Evolutionary conservation across 2,797 vertebrate species (phyloP), one percentile per base, ranked within the genome.

Genomic region (Rhinatrema bivittatum): DNA sequence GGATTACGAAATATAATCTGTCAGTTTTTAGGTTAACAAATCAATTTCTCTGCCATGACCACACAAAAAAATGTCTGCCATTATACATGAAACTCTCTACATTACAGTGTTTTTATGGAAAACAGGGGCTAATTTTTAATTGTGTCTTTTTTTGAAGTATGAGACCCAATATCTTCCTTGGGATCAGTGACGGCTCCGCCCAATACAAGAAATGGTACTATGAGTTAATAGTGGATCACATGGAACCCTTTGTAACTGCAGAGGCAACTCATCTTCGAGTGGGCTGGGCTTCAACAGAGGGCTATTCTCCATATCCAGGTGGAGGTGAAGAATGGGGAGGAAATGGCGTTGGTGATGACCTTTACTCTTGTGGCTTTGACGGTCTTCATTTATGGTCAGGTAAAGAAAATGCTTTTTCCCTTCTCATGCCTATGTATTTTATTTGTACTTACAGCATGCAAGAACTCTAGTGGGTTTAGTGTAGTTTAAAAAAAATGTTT

Each of bases 151-250:
- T 7, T 62, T 58, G 26, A 74, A 97, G 94, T 72, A 92, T 97
- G 85, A 62, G 88, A 30, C 94, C 94, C 34, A 97, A 97, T 54
- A 95, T 96, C 67, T 96, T 94, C 60, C 68, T 97, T 66, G 93
- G 94, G 1, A 86, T 95, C 61, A 94, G 91, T 1, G 92, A 97
- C 31, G 93, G 93, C 21, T 94, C 94, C 0, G 94, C 94, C n/a
- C 94, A 97, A 32, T 97, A 97, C 70, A 89, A 67, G 63, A 97
- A 94, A 60, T 97, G 94, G 94, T 97, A 97, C 65, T 97, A 91
- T 4, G 94, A 97, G 31, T 70, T 97, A 41, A 94, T 93, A 26
- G 89, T 97, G 65, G 94, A 97, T 60, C 81, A 91, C 13, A 83
- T 81, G 1, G 68, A 86, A 28, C 87, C 92, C 0, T 97, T 96